Conservation (phyloP, 2,113 vertebrate genomes). For the Sphyrna mokarran region DNA sequence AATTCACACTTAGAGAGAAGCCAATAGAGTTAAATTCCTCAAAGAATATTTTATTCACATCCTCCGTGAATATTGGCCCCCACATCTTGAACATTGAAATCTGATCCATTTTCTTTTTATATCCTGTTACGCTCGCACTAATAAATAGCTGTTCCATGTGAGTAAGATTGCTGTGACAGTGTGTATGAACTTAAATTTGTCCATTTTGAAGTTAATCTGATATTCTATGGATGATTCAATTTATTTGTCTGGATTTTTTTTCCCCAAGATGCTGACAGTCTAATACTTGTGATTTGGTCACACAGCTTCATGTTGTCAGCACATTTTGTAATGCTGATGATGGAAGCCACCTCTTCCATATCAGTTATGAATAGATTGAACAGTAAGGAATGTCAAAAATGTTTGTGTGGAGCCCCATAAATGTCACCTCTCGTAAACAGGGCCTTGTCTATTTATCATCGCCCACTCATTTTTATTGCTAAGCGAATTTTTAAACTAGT, state of each 20-base stretch:
- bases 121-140: not conserved
- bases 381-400: not conserved
- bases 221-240: not conserved
- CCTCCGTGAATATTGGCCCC: not conserved
- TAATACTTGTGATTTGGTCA: not conserved
- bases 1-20: not conserved
- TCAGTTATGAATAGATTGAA: slow-evolving; percentile 31
- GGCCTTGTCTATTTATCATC: not conserved
- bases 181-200: not conserved
- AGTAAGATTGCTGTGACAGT: not conserved
- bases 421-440: not conserved
- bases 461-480: not conserved
- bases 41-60: not conserved
- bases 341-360: not conserved
- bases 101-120: not conserved
- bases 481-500: not conserved
- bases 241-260: not conserved
- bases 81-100: not conserved
- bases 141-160: not conserved
- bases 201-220: not conserved
- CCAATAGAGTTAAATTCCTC: too few relatives aligned
- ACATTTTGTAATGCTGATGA: slow-evolving; percentile 13
- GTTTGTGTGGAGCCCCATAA: not conserved
- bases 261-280: not conserved
- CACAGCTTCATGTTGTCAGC: not conserved